Conservation (phyloP, 37 sponge, comb jelly and placozoan species). For the Cliona cf. orientalis region DNA sequence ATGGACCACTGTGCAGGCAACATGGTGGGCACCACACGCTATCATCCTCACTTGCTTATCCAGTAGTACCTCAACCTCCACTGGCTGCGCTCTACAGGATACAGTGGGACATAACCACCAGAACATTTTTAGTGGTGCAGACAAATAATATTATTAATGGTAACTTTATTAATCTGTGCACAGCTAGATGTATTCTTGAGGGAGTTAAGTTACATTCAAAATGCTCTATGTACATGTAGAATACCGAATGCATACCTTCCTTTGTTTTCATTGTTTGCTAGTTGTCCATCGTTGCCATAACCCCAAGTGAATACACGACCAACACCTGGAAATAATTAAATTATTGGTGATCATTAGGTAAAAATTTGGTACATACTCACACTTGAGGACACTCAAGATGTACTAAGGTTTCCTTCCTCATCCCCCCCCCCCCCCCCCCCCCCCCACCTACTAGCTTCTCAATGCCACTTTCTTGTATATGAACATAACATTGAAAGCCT, state of each 20-base stretch:
- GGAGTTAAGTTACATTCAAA: no score
- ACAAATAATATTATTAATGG: no score
- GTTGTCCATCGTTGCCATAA: constrained; percentile 63
- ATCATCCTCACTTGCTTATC: constrained; percentile 70
- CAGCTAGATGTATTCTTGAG: no score
- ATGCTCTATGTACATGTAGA: no score
- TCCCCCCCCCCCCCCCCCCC: no score
- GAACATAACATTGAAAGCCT: no score
- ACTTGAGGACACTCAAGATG: no score
- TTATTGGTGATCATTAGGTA: background rate
- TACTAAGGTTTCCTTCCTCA: no score
- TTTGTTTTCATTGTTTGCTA: constrained; percentile 76
- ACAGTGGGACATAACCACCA: background rate
- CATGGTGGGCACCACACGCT: constrained; percentile 78
- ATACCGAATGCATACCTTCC: constrained; percentile 40
- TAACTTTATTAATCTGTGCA: no score
- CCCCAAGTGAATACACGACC: constrained; percentile 86
- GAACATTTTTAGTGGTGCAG: background rate
- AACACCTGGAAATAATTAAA: constrained; percentile 38
- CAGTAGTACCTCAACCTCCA: constrained; percentile 63
- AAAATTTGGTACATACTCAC: no score
- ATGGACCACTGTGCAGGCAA: constrained; percentile 73
- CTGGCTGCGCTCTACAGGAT: constrained; percentile 46
- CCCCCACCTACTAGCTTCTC: no score
- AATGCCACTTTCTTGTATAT: no score